phyloP scores from a whole-genome alignment of 1,140 invertebrate species.

The Melitaea cinxia region DNA sequence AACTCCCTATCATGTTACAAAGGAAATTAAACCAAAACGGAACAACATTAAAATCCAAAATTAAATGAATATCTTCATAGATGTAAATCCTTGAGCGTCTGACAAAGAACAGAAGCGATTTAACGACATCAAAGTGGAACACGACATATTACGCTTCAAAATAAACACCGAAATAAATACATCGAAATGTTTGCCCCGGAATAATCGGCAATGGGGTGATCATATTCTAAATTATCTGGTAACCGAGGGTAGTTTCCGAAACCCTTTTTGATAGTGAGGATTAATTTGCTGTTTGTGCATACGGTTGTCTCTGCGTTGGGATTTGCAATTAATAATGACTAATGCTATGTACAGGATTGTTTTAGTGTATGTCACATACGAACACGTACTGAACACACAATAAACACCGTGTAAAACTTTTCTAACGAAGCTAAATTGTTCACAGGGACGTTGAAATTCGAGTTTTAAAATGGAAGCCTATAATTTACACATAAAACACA shows the following conservation, averaged over 20 bases:
- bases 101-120: constrained; percentile 80
- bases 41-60: constrained; percentile 71
- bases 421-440: constrained; percentile 75
- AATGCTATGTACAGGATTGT: constrained; percentile 29
- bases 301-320: constrained; percentile 52
- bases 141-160: constrained; percentile 80
- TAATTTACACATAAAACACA: constrained; percentile 82
- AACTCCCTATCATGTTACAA: constrained; percentile 65
- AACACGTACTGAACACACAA: constrained; percentile 38
- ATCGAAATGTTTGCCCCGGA: constrained; percentile 78
- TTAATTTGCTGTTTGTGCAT: constrained; percentile 74
- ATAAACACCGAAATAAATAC: constrained; percentile 80
- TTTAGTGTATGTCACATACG: constrained; percentile 11
- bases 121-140: constrained; percentile 81
- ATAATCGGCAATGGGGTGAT: constrained; percentile 75
- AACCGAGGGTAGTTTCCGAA: constrained; percentile 68
- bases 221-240: constrained; percentile 76
- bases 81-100: constrained; percentile 73
- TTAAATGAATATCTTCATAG: constrained; percentile 66
- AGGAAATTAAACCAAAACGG: constrained; percentile 70
- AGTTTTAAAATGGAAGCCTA: constrained; percentile 77
- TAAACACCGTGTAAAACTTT: constrained; percentile 52
- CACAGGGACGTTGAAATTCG: constrained; percentile 53
- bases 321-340: constrained; percentile 67
- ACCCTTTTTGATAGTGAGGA: constrained; percentile 73